Base-by-base conservation (phyloP, 2,797 vertebrate genomes). In the Catamblyrhynchus diadema region DNA sequence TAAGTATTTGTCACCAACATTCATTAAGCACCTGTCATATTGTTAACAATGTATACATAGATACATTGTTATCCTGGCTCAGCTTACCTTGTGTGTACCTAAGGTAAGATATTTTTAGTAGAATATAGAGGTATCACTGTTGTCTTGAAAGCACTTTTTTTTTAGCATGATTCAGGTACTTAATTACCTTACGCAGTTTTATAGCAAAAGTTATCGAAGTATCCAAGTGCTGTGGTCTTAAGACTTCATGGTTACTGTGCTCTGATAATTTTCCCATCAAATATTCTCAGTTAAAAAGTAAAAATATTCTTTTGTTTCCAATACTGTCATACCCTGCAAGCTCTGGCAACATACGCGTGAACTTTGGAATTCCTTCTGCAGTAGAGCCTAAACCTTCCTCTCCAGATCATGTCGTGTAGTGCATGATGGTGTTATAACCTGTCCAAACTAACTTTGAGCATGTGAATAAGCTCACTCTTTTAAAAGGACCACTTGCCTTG, bases 211-310 rank as follows among this genome's bases (percentile, higher is more conserved):
- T 89, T 81, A 87, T 44, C 11, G 0, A 72, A 88, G 39, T 88
- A 39, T 88, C 18, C 39, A 69, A 81, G n/a, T 88, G 27, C 47
- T 81, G 47, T 59, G 45, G 69, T 91, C 86, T 74, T 67, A 71
- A 69, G 24, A 32, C 78, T 85, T 87, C 23, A 35, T 80, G 27
- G 67, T 80, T 87, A 70, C 27, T 73, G 56, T 1, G 1, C 47
- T 70, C 33, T 57, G 72, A 25, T 81, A 70, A 80, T 92, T 91
- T 80, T 89, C 56, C 62, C 33, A 51, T 84, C 74, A 94, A 59
- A 50, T 21, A 22, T 75, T 81, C 59, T 81, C 47, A 56, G 30
- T 79, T 92, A 54, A 84, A 78, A 88, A 80, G 35, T 73, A 47
- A 64, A 77, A 67, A 33, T 8, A 45, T 80, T 53, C 3, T 86